phyloP scores from a whole-genome alignment of 2,888 invertebrate genomes.

The Noctua janthe region DNA sequence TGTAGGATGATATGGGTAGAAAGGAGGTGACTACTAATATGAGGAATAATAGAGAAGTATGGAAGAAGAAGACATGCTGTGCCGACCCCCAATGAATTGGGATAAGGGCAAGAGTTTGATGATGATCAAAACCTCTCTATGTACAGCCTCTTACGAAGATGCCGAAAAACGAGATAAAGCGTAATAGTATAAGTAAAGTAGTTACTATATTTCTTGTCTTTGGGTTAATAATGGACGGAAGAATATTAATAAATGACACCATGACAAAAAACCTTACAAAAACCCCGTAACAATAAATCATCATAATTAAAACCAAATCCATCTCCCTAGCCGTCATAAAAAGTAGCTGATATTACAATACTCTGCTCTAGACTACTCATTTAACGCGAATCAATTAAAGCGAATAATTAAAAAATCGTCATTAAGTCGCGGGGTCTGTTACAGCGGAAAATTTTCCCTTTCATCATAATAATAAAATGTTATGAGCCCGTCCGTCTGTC shows the following conservation, averaged over 20 bases:
- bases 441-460: constrained; percentile 62
- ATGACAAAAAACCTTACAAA: constrained; percentile 7
- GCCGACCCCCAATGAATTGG: too few species aligned
- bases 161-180: background rate
- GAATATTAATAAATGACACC: constrained; percentile 17
- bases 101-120: too few species aligned
- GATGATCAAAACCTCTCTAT: too few species aligned
- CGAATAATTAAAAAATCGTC: constrained; percentile 65
- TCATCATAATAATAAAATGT: constrained; percentile 57
- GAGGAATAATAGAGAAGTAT: too few species aligned
- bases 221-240: background rate
- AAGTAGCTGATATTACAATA: constrained; percentile 56
- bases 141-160: background rate
- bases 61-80: too few species aligned
- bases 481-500: constrained; percentile 40
- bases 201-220: too few species aligned
- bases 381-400: constrained; percentile 66
- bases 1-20: too few species aligned
- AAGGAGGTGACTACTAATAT: too few species aligned
- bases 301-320: constrained; percentile 41
- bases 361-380: constrained; percentile 54
- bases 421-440: constrained; percentile 47
- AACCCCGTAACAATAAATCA: constrained; percentile 26
- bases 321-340: constrained; percentile 34
- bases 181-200: background rate